Evolutionary conservation across 2,113 vertebrate genomes (phyloP).

Genomic region (Heterotilapia buettikoferi): DNA sequence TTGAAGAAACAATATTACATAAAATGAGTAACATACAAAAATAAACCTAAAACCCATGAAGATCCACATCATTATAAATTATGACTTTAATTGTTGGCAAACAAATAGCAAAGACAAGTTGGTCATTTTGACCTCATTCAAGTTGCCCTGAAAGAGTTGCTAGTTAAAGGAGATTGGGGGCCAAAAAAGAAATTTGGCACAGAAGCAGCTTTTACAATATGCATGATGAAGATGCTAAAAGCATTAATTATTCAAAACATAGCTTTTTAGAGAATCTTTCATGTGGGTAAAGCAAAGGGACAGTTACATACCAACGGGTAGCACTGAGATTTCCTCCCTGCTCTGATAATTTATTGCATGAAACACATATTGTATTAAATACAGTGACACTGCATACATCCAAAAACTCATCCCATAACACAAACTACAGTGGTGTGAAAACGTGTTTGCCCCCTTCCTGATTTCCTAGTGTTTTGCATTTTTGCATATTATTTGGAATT

Average conservation of each 20-base stretch:
- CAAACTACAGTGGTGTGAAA: neutral
- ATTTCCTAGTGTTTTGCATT: neutral
- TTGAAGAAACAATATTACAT: neutral
- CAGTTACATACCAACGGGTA: neutral
- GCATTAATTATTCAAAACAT: conserved; percentile 26
- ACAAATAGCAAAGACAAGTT: neutral
- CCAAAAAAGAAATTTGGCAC: neutral
- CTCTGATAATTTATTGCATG: neutral
- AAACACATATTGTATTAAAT: neutral
- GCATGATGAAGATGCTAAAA: conserved; percentile 19
- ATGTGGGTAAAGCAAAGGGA: neutral
- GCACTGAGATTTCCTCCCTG: neutral
- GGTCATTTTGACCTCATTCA: neutral
- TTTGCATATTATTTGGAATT: neutral
- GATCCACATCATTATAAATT: neutral
- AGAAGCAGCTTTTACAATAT: conserved; percentile 16
- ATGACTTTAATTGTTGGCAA: neutral
- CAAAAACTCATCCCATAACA: neutral
- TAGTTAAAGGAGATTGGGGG: neutral
- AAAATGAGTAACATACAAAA: neutral
- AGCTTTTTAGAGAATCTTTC: neutral
- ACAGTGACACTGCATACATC: neutral
- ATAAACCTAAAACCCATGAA: neutral
- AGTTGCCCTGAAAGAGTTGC: neutral
- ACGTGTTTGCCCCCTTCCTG: neutral